These are phyloP conservation scores for Phyllostomus discolor DNA, from an alignment of 2,113 vertebrate genomes.

Conservation along the genomic window DNA sequence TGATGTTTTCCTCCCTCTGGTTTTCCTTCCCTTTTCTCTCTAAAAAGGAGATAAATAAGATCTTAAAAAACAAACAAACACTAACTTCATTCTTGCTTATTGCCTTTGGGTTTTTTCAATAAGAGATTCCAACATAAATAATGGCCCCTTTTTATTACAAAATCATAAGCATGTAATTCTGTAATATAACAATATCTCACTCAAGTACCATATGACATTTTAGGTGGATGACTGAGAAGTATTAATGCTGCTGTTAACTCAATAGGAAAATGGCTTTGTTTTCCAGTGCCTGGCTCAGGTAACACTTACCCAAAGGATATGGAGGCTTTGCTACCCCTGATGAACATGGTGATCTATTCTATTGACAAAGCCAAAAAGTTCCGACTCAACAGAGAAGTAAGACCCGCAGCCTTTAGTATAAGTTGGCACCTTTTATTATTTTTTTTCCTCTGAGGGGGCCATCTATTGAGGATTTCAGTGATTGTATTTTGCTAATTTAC, in stretches of 20 bases:
- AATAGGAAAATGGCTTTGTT: conserved; percentile 56
- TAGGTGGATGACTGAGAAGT: neutral
- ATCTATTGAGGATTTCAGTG: neutral
- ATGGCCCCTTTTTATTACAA: too few relatives aligned
- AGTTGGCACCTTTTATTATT: neutral
- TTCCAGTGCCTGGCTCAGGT: conserved; percentile 95
- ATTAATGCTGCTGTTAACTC: conserved; percentile 42
- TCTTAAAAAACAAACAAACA: too few relatives aligned
- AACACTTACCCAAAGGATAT: conserved; percentile 99
- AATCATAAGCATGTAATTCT: too few relatives aligned
- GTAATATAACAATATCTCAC: too few relatives aligned
- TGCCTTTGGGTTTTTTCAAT: conserved; percentile 9
- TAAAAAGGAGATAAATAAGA: too few relatives aligned
- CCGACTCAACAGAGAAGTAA: conserved; percentile 96
- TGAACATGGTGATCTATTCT: conserved; percentile 99
- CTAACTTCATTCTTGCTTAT: neutral
- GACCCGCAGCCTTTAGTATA: conserved; percentile 28
- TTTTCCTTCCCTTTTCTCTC: too few relatives aligned
- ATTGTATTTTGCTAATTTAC: conserved; percentile 5
- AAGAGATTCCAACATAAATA: neutral
- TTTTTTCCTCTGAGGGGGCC: neutral
- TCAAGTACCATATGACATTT: too few relatives aligned
- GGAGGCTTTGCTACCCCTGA: conserved; percentile 95
- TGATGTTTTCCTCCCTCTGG: too few relatives aligned
- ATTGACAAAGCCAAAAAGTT: conserved; percentile 99